Base-by-base conservation (phyloP, 2,888 invertebrate genomes). In the Drosophila subquinaria region DNA sequence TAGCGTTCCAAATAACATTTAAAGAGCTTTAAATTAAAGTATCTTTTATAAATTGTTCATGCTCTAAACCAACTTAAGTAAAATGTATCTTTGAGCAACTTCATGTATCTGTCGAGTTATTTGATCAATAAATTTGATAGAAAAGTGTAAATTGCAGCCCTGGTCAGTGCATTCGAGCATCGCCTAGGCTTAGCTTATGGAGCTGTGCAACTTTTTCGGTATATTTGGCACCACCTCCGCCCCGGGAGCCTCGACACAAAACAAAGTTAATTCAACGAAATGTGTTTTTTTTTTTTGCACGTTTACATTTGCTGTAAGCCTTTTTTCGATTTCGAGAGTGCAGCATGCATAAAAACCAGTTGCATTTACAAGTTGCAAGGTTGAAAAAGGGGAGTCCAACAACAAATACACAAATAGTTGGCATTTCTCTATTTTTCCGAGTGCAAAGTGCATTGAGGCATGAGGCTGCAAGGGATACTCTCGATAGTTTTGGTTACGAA, bases 391-490 rank as follows among this genome's bases (percentile, higher is more conserved):
- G 66, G 74, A 10, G 9, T n/a, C 30, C 60, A 68, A 61, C 64
- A 63, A 61, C 62, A 63, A 20, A 48, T 68, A 55, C 65, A 82
- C 75, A 70, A 88, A 79, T 71, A 82, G 69, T 68, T 72, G 62
- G 74, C 65, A 67, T 82, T 76, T 71, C 66, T 73, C 69, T 64
- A 67, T 84, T 73, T 73, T 52, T 63, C 60, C 5, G 59, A 57
- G 84, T 53, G 82, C 51, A 85, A 87, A 85, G 88, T 88, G 82
- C 85, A 83, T 82, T 88, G 71, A 76, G 80, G 82, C 88, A 74
- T 79, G 62, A 61, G 73, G 73, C 73, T 81, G 73, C 42, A 62
- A 69, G 79, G 79, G 82, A 80, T 85, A 79, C 38, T 20, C 67
- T 69, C 67, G 64, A 80, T 47, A 17, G 35, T 57, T 80, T 80